Evolutionary conservation across 1,140 invertebrate species (phyloP).

Genomic region (Drosophila parvula): DNA sequence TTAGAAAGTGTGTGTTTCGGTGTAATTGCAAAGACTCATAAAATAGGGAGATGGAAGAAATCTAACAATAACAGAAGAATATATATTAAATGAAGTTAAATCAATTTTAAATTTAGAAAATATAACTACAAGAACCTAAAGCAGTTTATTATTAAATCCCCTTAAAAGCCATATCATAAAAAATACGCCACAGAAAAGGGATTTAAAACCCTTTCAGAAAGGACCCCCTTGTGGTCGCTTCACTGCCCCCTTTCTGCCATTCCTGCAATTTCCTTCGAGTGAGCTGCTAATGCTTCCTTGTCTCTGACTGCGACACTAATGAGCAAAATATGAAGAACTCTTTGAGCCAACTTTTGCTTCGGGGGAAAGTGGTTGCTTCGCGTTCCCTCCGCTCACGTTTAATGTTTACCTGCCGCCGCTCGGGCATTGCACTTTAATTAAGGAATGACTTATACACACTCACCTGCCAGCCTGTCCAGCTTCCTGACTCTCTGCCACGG

Average conservation of each 20-base stretch:
- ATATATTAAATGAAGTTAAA: no score
- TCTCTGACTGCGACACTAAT: conserved; percentile 51
- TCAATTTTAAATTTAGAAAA: no score
- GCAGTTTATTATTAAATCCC: background rate
- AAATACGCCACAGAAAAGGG: background rate
- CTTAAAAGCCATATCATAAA: background rate
- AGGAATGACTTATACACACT: conserved; percentile 28
- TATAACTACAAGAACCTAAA: background rate
- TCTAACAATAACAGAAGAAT: background rate
- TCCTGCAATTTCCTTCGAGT: conserved; percentile 7
- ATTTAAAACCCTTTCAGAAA: background rate
- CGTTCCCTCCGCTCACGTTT: conserved; percentile 15
- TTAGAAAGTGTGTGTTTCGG: conserved; percentile 44
- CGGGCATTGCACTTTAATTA: conserved; percentile 65
- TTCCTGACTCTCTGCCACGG: conserved; percentile 23
- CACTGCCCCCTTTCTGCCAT: background rate
- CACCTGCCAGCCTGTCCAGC: conserved; percentile 20
- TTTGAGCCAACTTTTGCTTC: conserved; percentile 27
- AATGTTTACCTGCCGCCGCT: conserved; percentile 7
- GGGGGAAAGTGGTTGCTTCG: conserved; percentile 19
- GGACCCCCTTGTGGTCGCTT: background rate
- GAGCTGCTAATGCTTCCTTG: conserved; percentile 32
- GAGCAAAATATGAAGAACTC: conserved; percentile 58
- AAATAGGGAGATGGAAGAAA: background rate
- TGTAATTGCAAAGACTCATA: background rate